Conservation (phyloP, 2,888 invertebrate genomes). For the Drosophila kambysellisi region DNA sequence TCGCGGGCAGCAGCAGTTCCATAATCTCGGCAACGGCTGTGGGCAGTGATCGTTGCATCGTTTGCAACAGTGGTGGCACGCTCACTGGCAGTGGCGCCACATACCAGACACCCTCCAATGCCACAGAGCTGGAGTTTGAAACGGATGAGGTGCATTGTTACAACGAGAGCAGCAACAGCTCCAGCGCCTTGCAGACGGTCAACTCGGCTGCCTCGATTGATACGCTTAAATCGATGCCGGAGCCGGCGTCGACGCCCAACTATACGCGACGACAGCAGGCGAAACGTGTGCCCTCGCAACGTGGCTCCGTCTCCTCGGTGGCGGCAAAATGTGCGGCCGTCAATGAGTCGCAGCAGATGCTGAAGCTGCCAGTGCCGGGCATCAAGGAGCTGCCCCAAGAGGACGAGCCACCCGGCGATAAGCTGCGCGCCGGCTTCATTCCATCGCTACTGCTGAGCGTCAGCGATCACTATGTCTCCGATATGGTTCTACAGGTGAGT, state of each 20-base stretch:
- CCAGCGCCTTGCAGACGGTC: slow-evolving; percentile 61
- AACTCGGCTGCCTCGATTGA: slow-evolving; percentile 80
- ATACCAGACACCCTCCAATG: slow-evolving; percentile 91
- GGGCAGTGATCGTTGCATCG: slow-evolving; percentile 85
- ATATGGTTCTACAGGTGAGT: slow-evolving; percentile 90
- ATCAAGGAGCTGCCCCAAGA: slow-evolving; percentile 81
- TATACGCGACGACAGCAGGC: slow-evolving; percentile 59
- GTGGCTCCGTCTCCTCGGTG: slow-evolving; percentile 77
- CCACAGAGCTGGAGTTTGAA: slow-evolving; percentile 89
- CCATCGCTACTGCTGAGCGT: slow-evolving; percentile 88
- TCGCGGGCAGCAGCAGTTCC: slow-evolving; percentile 57
- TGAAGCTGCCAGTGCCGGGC: slow-evolving; percentile 85
- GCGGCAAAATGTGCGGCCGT: slow-evolving; percentile 79
- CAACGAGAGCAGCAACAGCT: slow-evolving; percentile 41
- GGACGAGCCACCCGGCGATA: slow-evolving; percentile 77
- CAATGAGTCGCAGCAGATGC: slow-evolving; percentile 75
- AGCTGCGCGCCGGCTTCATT: slow-evolving; percentile 86
- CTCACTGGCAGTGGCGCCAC: slow-evolving; percentile 86
- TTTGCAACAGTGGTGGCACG: slow-evolving; percentile 83
- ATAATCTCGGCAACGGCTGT: slow-evolving; percentile 73
- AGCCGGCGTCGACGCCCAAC: slow-evolving; percentile 45
- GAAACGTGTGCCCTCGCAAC: slow-evolving; percentile 75
- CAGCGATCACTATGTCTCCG: slow-evolving; percentile 89
- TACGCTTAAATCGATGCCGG: slow-evolving; percentile 76
- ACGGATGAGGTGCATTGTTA: slow-evolving; percentile 83